These are phyloP conservation scores for Pheosia tremula DNA, from an alignment of 2,888 invertebrate genomes.

Conservation along the genomic window DNA sequence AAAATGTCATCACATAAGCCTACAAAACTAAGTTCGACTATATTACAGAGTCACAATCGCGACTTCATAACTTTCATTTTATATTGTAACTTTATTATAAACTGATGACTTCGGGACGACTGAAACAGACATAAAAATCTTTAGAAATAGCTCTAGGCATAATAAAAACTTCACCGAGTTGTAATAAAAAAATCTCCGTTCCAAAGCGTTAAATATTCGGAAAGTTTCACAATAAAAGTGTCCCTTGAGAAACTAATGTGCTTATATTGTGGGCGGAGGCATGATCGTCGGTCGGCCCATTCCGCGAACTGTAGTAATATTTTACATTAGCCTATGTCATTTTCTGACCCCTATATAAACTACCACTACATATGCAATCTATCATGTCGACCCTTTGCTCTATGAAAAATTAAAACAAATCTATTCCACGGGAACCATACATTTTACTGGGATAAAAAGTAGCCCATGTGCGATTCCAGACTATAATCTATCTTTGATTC, in stretches of 20 bases:
- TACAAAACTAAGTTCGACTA: conserved; percentile 26
- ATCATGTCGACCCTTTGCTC: too few relatives aligned
- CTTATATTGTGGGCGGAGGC: conserved; percentile 33
- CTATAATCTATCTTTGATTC: too few relatives aligned
- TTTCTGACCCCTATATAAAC: too few relatives aligned
- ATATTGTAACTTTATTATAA: conserved; percentile 57
- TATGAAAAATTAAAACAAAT: too few relatives aligned
- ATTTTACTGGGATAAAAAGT: too few relatives aligned
- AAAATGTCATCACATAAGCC: conserved; percentile 6
- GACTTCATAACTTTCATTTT: conserved; percentile 44
- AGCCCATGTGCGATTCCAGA: too few relatives aligned
- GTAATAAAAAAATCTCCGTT: conserved; percentile 71
- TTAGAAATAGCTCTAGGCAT: conserved; percentile 64
- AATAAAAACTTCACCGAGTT: conserved; percentile 73
- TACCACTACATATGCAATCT: too few relatives aligned
- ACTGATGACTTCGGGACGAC: conserved; percentile 61
- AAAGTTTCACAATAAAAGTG: conserved; percentile 70
- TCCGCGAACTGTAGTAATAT: neutral
- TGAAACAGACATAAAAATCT: conserved; percentile 70
- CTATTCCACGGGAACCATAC: too few relatives aligned
- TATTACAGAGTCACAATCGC: conserved; percentile 31
- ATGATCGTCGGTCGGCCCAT: neutral
- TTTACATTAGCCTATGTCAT: neutral
- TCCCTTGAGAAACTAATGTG: conserved; percentile 52
- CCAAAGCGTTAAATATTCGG: conserved; percentile 70